These are phyloP conservation scores for Drosophila parabipectinata DNA, from an alignment of 1,140 invertebrate genomes.

Conservation along the genomic window DNA sequence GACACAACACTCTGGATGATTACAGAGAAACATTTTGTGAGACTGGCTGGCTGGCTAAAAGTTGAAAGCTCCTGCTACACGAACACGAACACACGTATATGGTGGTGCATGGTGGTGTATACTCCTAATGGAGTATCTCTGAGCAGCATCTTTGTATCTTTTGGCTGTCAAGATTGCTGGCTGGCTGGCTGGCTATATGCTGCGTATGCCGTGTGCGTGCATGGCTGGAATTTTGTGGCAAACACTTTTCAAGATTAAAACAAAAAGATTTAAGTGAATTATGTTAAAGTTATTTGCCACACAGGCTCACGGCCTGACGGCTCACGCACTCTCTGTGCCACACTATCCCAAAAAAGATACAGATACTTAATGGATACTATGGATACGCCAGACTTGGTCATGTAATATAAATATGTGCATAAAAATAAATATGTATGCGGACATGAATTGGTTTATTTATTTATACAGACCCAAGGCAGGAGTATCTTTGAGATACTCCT, in stretches of 20 bases:
- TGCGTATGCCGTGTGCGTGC: conserved; percentile 3
- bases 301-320: neutral
- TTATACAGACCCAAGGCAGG: conserved; percentile 59
- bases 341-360: conserved; percentile 26
- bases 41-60: conserved; percentile 23
- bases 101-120: neutral
- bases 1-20: conserved; percentile 78
- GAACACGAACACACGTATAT: conserved; percentile 21
- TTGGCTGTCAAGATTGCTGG: conserved; percentile 25
- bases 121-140: neutral
- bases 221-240: conserved; percentile 34
- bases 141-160: conserved; percentile 26
- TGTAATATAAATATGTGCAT: conserved; percentile 76
- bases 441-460: conserved; percentile 77
- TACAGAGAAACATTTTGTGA: conserved; percentile 65
- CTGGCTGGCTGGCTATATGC: no score
- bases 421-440: conserved; percentile 43
- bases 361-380: neutral
- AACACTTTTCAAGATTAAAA: conserved; percentile 82
- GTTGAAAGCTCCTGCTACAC: conserved; percentile 24
- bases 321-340: conserved; percentile 53
- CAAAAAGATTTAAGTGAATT: conserved; percentile 82
- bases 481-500: conserved; percentile 36
- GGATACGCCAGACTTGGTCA: conserved; percentile 36
- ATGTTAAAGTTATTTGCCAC: conserved; percentile 77